Percentiles rank a stretch among this genome's conserved stretches.
Conservation (phyloP, 2,888 invertebrate species). For the Patella pellucida region DNA sequence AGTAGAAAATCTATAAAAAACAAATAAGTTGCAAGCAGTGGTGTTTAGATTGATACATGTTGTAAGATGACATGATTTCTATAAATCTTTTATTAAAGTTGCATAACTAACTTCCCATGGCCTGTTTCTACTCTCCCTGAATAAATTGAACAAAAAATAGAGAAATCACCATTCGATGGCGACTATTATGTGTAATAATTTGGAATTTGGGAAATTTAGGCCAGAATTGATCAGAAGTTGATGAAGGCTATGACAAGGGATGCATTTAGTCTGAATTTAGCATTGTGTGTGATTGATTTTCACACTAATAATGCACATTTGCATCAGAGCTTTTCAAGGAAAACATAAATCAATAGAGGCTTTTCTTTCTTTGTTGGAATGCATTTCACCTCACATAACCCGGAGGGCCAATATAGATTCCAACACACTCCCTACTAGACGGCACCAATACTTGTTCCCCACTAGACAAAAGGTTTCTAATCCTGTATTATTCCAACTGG, state of each 20-base stretch:
- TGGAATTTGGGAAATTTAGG: conserved; percentile 31
- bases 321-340: conserved; percentile 31
- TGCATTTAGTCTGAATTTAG: conserved; percentile 31
- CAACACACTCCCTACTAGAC: conserved; percentile 15
- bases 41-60: conserved; percentile 22
- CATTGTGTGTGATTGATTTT: conserved; percentile 38
- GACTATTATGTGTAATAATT: conserved; percentile 31
- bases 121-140: conserved; percentile 11
- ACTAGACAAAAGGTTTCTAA: conserved; percentile 35
- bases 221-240: conserved; percentile 36
- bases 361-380: conserved; percentile 33
- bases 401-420: conserved; percentile 22
- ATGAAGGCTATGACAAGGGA: conserved; percentile 36
- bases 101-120: not conserved
- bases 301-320: conserved; percentile 38
- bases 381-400: conserved; percentile 22
- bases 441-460: conserved; percentile 17
- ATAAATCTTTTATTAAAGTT: conserved; percentile 28
- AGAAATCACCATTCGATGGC: conserved; percentile 9
- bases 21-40: conserved; percentile 1
- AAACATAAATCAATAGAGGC: conserved; percentile 26
- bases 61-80: conserved; percentile 24
- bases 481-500: conserved; percentile 39
- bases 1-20: not conserved
- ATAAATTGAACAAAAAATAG: conserved; percentile 32